These are phyloP conservation scores for Damaliscus lunatus DNA, from an alignment of 2,113 vertebrate genomes.

Conservation along the genomic window DNA sequence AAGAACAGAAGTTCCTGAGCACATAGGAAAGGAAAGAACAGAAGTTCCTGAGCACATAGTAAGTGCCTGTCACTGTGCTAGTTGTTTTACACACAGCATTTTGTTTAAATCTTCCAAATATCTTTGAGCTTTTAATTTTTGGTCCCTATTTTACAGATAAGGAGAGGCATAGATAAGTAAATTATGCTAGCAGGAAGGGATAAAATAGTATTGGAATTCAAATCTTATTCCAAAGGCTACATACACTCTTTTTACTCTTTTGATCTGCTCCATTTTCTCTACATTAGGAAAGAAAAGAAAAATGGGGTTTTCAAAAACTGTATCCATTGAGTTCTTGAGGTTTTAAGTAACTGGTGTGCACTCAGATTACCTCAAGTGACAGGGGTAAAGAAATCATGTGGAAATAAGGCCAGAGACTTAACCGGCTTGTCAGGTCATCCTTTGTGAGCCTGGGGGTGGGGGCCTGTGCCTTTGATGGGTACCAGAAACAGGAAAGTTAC, in stretches of 20 bases:
- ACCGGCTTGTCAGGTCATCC: background rate
- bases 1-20: background rate
- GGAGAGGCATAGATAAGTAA: background rate
- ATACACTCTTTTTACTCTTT: background rate
- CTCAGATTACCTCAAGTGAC: conserved; percentile 40
- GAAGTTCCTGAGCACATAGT: background rate
- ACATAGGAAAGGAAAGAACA: background rate
- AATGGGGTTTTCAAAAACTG: background rate
- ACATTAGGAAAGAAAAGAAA: background rate
- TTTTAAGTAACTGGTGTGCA: conserved; percentile 46
- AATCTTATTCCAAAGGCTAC: background rate
- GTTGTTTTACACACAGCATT: background rate
- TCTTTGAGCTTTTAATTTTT: background rate
- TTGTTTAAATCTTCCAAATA: background rate
- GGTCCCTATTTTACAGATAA: background rate
- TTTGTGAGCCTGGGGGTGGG: background rate
- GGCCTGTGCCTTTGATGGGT: background rate
- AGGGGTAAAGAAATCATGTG: background rate
- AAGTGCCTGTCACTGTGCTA: background rate
- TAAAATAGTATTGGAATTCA: conserved; percentile 18
- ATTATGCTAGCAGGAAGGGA: background rate
- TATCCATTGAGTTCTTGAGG: background rate
- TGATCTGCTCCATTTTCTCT: background rate
- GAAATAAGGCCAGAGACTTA: conserved; percentile 33
- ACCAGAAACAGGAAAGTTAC: background rate